Conservation (phyloP, 2,888 invertebrate species). For the Tryphoninae sp. region DNA sequence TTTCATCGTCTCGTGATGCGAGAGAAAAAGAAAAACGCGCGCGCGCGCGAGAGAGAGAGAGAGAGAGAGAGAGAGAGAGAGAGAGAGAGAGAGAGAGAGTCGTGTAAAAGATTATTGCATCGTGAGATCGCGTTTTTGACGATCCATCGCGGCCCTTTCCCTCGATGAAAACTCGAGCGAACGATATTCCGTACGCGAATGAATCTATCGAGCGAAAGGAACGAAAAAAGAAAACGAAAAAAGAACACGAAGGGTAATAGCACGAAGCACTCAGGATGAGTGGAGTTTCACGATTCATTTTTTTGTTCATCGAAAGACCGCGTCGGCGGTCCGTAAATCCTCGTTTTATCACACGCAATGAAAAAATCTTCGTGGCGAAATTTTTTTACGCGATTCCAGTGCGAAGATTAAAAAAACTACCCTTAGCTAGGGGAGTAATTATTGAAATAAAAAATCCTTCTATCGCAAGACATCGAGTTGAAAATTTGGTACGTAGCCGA, state of each 20-base stretch:
- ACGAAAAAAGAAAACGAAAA: not conserved
- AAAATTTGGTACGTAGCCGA: not conserved
- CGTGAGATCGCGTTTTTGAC: not conserved
- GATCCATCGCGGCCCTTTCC: not conserved
- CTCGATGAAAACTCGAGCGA: not conserved
- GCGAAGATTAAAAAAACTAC: not conserved
- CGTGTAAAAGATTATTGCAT: slow-evolving; percentile 1
- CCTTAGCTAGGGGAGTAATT: not conserved
- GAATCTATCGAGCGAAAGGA: slow-evolving; percentile 4
- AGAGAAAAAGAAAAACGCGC: slow-evolving; percentile 1
- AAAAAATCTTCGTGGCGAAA: not conserved
- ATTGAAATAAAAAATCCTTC: not conserved
- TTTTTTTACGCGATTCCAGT: not conserved
- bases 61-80: not conserved
- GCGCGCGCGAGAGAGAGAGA: slow-evolving; percentile 11
- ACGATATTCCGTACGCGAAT: not conserved
- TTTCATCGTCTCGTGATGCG: slow-evolving; percentile 25
- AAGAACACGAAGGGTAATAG: not conserved
- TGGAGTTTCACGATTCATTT: slow-evolving; percentile 6
- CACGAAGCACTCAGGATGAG: slow-evolving; percentile 3
- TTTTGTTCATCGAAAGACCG: not conserved
- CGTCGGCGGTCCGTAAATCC: not conserved
- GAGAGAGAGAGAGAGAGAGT: not conserved
- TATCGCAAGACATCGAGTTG: not conserved
- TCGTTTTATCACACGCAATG: slow-evolving; percentile 8